A percentile compares a stretch with the other conserved stretches of the same genome.
Evolutionary conservation across 2,797 vertebrate species (phyloP).

Genomic region (Staurois parvus): DNA sequence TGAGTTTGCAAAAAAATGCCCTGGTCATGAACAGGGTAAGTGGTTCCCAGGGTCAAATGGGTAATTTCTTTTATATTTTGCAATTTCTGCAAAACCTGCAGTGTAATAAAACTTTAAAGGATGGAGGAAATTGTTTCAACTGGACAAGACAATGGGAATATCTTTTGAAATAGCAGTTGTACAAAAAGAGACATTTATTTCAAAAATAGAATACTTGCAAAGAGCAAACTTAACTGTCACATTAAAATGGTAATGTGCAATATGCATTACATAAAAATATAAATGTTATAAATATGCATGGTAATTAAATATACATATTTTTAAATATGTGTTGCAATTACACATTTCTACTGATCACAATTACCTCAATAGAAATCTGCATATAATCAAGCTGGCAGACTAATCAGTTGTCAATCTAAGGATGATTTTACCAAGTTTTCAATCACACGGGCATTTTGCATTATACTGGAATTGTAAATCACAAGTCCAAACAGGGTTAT

Average conservation of each 20-base stretch:
- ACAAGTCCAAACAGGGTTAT: background rate
- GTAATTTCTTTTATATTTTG: too few species aligned
- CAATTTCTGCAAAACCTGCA: too few species aligned
- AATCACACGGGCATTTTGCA: constrained; percentile 33
- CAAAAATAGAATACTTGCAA: background rate
- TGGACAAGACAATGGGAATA: too few species aligned
- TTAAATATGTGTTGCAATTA: constrained; percentile 85
- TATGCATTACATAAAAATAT: constrained; percentile 73
- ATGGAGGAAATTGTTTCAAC: too few species aligned
- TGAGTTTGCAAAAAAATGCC: too few species aligned
- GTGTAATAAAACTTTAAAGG: too few species aligned
- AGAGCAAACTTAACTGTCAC: constrained; percentile 13
- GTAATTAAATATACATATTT: constrained; percentile 87
- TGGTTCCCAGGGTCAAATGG: too few species aligned
- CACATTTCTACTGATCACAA: constrained; percentile 84
- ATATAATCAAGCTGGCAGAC: constrained; percentile 83
- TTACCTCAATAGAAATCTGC: constrained; percentile 87
- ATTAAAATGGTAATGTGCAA: constrained; percentile 68
- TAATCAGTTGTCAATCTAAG: constrained; percentile 83
- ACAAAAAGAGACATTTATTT: background rate
- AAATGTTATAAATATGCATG: constrained; percentile 86
- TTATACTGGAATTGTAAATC: constrained; percentile 15
- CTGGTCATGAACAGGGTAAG: too few species aligned
- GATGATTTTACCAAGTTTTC: constrained; percentile 62
- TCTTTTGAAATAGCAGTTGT: too few species aligned